phyloP scores from a whole-genome alignment of 2,797 vertebrate species.

The Mus minutoides region DNA sequence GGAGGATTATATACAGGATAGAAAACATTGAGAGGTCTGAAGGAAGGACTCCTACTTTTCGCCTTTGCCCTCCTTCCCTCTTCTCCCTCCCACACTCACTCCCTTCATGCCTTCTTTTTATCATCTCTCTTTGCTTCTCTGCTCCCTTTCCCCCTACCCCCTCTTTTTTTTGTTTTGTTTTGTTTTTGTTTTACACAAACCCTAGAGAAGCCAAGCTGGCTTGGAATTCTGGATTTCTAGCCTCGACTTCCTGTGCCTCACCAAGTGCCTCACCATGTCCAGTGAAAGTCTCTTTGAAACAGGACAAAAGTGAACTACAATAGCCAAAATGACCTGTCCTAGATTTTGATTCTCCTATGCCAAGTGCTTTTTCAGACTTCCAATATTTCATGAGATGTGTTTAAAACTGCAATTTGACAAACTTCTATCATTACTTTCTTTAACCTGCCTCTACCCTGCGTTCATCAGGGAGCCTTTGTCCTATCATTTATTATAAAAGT shows the following conservation, averaged over 20 bases:
- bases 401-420: background rate
- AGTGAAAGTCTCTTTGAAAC: background rate
- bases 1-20: background rate
- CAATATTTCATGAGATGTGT: background rate
- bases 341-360: constrained; percentile 24
- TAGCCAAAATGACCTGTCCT: background rate
- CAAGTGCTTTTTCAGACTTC: background rate
- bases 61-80: background rate
- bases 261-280: rapidly evolving
- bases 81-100: background rate
- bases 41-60: background rate
- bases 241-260: too few relatives aligned
- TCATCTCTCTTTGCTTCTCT: background rate
- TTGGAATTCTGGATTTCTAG: background rate
- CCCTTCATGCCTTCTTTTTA: background rate
- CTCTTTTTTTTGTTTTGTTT: background rate
- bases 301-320: background rate
- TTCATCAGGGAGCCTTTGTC: background rate
- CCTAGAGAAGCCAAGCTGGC: background rate
- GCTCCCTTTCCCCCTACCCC: background rate
- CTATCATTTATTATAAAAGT: constrained; percentile 59
- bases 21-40: background rate
- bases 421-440: background rate
- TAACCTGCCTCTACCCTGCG: background rate
- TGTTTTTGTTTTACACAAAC: too few relatives aligned